Conservation (phyloP, 1,140 invertebrate species). For the Tachypleus tridentatus region DNA sequence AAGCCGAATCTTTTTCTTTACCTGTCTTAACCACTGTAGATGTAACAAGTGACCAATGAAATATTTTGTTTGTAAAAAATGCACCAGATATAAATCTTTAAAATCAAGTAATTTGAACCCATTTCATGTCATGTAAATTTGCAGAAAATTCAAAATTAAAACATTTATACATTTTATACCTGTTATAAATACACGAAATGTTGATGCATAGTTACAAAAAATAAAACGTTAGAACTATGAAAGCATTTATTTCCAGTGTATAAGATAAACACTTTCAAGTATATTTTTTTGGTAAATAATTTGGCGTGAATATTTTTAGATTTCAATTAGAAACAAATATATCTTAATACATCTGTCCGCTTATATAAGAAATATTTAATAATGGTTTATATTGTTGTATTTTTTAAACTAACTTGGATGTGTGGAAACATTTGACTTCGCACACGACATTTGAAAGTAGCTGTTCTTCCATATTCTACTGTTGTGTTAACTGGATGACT, state of each 20-base stretch:
- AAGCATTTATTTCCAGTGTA: not conserved
- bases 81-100: not conserved
- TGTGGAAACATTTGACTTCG: constrained; percentile 18
- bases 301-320: too few relatives aligned
- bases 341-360: too few relatives aligned
- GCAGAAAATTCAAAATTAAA: not conserved
- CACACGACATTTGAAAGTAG: constrained; percentile 16
- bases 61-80: not conserved
- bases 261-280: not conserved
- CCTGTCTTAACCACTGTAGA: constrained; percentile 21
- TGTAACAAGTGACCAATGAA: not conserved
- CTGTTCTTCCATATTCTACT: constrained; percentile 14
- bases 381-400: not conserved
- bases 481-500: constrained; percentile 18
- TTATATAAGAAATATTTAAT: too few relatives aligned
- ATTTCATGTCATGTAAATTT: too few relatives aligned
- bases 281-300: not conserved
- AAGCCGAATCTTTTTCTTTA: constrained; percentile 7
- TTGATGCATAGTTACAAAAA: not conserved
- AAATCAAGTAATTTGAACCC: not conserved
- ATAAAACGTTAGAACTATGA: not conserved
- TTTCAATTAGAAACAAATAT: too few relatives aligned
- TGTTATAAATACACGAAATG: not conserved
- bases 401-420: constrained; percentile 13
- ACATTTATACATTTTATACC: not conserved